These are phyloP conservation scores for Natrix natrix DNA, from an alignment of 2,797 vertebrate genomes.

Conservation along the genomic window DNA sequence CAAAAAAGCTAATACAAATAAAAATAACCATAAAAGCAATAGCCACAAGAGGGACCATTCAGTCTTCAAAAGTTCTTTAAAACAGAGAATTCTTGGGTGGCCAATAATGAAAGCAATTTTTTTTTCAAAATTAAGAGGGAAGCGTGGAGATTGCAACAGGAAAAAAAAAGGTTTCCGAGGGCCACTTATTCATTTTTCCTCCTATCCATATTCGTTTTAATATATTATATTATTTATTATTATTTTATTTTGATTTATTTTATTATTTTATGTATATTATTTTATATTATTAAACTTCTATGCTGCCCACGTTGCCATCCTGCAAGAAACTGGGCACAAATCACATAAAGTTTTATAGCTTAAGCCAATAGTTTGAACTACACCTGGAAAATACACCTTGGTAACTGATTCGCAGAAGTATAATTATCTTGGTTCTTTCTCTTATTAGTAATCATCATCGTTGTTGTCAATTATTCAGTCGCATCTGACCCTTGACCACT, in stretches of 20 bases:
- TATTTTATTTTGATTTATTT: too few species aligned
- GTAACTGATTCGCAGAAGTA: neutral
- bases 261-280: neutral
- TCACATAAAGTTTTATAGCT: neutral
- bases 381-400: neutral
- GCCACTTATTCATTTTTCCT: neutral
- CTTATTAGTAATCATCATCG: neutral
- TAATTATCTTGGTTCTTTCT: neutral
- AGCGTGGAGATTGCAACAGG: neutral
- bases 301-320: neutral
- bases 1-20: neutral
- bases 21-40: neutral
- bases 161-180: neutral
- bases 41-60: neutral
- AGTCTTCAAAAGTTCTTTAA: neutral
- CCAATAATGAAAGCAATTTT: neutral
- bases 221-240: neutral
- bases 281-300: neutral
- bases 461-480: neutral
- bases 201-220: neutral
- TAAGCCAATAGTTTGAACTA: neutral
- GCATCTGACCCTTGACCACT: neutral
- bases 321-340: neutral
- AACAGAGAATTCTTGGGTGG: neutral
- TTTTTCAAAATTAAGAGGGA: neutral